phyloP scores from a whole-genome alignment of 1,140 invertebrate genomes.

The Maniola jurtina region DNA sequence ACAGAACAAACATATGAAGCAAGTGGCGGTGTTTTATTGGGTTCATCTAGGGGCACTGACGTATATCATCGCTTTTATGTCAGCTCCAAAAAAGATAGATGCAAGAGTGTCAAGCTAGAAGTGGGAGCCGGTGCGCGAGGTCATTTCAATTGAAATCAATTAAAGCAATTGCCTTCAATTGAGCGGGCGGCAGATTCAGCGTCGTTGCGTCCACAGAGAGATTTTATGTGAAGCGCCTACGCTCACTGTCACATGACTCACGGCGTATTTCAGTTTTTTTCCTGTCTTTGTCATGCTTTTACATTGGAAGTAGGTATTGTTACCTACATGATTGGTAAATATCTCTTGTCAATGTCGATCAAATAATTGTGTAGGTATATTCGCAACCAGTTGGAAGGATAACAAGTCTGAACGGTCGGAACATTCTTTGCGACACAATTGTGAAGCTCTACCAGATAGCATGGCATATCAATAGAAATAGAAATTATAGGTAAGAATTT shows the following conservation, averaged over 20 bases:
- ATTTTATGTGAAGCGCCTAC: constrained; percentile 75
- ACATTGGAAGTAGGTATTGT: background rate
- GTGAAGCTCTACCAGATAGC: no score
- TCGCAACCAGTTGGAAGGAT: no score
- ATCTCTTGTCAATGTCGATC: background rate
- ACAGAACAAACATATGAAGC: constrained; percentile 6
- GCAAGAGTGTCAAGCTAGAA: constrained; percentile 76
- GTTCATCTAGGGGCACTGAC: constrained; percentile 50
- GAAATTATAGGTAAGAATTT: no score
- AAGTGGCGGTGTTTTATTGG: constrained; percentile 33
- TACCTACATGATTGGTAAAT: background rate
- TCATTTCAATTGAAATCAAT: constrained; percentile 77
- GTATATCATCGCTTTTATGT: constrained; percentile 70
- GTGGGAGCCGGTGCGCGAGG: constrained; percentile 72
- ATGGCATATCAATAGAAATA: no score
- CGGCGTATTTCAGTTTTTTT: constrained; percentile 10
- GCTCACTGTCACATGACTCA: constrained; percentile 68
- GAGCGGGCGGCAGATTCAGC: constrained; percentile 73
- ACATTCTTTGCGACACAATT: no score
- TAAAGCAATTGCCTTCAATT: constrained; percentile 76
- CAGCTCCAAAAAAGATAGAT: constrained; percentile 76
- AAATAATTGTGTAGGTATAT: no score
- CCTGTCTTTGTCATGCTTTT: constrained; percentile 5
- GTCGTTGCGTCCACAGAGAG: constrained; percentile 66
- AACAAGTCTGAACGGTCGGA: no score